Conservation (phyloP, 2,113 vertebrate genomes). For the Tautogolabrus adspersus region DNA sequence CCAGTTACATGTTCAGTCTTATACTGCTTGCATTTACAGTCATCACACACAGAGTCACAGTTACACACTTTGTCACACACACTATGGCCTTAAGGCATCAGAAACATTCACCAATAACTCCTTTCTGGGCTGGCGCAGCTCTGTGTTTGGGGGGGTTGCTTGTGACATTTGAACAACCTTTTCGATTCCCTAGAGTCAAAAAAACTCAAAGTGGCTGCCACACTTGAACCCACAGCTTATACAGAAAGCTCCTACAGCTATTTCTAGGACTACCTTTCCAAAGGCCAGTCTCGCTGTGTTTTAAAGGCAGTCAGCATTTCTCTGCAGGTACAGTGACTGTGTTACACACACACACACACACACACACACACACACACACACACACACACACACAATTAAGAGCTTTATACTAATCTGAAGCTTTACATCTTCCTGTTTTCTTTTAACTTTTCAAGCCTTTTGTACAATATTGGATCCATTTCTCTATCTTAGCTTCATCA, state of each 20-base stretch:
- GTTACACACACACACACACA: not conserved
- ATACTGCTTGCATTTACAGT: conserved; percentile 57
- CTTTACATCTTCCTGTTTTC: conserved; percentile 14
- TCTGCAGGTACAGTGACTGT: conserved; percentile 26
- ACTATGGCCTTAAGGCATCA: conserved; percentile 52
- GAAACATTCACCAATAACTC: conserved; percentile 70
- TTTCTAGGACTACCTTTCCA: conserved; percentile 53
- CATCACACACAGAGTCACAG: conserved; percentile 32
- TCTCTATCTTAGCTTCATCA: too few relatives aligned
- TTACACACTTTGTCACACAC: conserved; percentile 45
- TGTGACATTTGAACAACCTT: conserved; percentile 80
- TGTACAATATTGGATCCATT: too few relatives aligned
- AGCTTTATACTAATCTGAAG: not conserved
- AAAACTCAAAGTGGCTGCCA: conserved; percentile 64
- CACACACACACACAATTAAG: not conserved
- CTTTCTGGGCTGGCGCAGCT: conserved; percentile 45
- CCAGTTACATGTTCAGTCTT: conserved; percentile 45
- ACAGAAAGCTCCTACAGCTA: conserved; percentile 61
- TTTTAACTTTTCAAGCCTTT: not conserved
- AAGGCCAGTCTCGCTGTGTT: conserved; percentile 41
- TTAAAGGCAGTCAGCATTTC: conserved; percentile 53
- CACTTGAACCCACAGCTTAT: conserved; percentile 60
- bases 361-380: too few relatives aligned
- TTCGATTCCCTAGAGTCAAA: conserved; percentile 63
- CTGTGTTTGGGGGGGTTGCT: conserved; percentile 48